A percentile compares a stretch with the other conserved stretches of the same genome.
Conservation (phyloP, 2,797 vertebrate genomes). For the Lutjanus argentimaculatus region DNA sequence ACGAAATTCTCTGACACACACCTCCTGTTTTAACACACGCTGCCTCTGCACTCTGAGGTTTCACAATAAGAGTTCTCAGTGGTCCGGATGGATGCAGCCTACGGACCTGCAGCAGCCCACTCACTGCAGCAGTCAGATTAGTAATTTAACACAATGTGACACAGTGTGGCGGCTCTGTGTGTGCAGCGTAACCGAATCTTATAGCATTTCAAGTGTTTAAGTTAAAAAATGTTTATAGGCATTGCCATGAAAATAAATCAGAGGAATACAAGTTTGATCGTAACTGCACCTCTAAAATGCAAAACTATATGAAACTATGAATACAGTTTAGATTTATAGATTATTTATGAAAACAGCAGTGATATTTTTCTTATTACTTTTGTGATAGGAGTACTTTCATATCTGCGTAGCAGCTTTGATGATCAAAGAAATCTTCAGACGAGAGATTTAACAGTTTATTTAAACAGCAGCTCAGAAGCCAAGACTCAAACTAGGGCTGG, state of each 20-base stretch:
- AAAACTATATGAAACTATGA: neutral
- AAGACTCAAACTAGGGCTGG: neutral
- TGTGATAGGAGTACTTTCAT: conserved; percentile 5
- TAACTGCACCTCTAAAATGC: neutral
- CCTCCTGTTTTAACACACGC: conserved; percentile 27
- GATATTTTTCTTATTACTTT: neutral
- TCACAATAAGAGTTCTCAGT: conserved; percentile 25
- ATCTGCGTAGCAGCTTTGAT: conserved; percentile 22
- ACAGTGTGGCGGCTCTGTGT: conserved; percentile 4
- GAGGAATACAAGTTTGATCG: neutral
- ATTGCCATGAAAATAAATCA: neutral
- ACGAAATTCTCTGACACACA: conserved; percentile 1
- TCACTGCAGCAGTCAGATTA: conserved; percentile 43
- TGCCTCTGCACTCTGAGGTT: conserved; percentile 12
- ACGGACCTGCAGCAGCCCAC: conserved; percentile 39
- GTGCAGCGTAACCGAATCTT: conserved; percentile 1
- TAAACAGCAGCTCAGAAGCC: neutral
- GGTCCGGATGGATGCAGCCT: conserved; percentile 17
- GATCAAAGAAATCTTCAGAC: conserved; percentile 1
- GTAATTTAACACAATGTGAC: conserved; percentile 20
- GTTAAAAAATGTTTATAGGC: neutral
- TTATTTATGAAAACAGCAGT: neutral
- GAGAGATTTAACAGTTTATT: conserved; percentile 11
- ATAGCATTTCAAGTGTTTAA: neutral
- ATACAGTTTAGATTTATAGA: neutral